These are phyloP conservation scores for Notodonta dromedarius DNA, from an alignment of 2,888 invertebrate species.

Conservation along the genomic window DNA sequence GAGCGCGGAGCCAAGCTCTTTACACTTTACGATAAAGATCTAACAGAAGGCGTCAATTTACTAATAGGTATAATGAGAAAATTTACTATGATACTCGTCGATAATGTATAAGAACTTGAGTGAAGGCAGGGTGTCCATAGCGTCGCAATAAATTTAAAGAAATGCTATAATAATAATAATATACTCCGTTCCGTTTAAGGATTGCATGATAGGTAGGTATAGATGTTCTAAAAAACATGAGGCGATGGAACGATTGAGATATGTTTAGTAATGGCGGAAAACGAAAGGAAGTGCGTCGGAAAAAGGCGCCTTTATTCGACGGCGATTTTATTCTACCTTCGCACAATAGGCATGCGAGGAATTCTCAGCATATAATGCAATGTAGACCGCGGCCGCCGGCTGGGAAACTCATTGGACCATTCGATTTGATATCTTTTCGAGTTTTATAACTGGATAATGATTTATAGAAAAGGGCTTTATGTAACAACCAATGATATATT, in stretches of 20 bases:
- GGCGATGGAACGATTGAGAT: conserved; percentile 36
- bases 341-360: conserved; percentile 46
- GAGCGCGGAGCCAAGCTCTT: conserved; percentile 87
- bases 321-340: conserved; percentile 40
- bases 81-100: not conserved
- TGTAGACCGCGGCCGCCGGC: conserved; percentile 20
- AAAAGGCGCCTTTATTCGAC: conserved; percentile 30
- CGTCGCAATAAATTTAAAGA: not conserved
- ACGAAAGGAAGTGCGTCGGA: conserved; percentile 39
- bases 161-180: too few relatives aligned
- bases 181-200: conserved; percentile 20
- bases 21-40: conserved; percentile 89
- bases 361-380: conserved; percentile 40
- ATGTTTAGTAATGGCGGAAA: conserved; percentile 28
- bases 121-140: not conserved
- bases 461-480: conserved; percentile 2
- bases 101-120: too few relatives aligned
- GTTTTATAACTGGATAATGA: conserved; percentile 20
- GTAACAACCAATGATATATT: not conserved
- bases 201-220: conserved; percentile 27
- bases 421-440: conserved; percentile 29
- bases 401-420: conserved; percentile 28
- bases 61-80: conserved; percentile 85
- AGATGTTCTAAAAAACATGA: conserved; percentile 21
- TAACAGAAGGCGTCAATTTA: conserved; percentile 89